phyloP scores from a whole-genome alignment of 30 jellyfish, hydroid and myxozoan genomes.

The Mastigias papua region DNA sequence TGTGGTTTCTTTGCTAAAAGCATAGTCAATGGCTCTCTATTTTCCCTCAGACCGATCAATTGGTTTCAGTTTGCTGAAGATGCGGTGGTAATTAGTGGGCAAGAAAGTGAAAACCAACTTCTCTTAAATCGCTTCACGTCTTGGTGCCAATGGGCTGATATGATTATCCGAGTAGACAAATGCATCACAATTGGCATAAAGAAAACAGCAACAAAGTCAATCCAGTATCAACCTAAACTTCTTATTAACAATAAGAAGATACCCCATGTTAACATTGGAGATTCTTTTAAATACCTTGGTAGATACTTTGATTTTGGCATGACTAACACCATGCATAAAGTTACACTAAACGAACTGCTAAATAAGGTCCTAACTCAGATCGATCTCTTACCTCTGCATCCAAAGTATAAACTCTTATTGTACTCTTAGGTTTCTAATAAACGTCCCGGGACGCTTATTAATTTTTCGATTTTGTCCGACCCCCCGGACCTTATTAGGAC shows the following conservation, averaged over 20 bases:
- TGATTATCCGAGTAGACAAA: constrained; percentile 20
- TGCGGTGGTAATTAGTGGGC: constrained; percentile 31
- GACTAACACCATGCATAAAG: not conserved
- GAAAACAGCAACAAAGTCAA: not conserved
- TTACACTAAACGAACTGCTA: not conserved
- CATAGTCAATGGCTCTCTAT: not conserved
- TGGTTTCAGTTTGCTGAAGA: constrained; percentile 47
- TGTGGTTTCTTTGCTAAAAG: not conserved
- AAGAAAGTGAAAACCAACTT: constrained; percentile 20
- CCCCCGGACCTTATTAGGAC: too few relatives aligned
- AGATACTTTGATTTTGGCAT: constrained; percentile 14
- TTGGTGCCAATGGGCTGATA: constrained; percentile 45
- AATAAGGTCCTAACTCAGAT: not conserved
- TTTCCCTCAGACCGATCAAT: not conserved
- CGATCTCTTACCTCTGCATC: constrained; percentile 21
- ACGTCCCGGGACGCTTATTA: too few relatives aligned
- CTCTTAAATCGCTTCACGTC: constrained; percentile 36
- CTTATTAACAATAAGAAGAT: not conserved
- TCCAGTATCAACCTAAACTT: constrained; percentile 15
- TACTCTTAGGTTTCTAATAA: too few relatives aligned
- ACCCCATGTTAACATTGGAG: not conserved
- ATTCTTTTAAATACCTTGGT: constrained; percentile 28
- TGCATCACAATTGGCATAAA: constrained; percentile 21
- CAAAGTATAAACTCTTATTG: constrained; percentile 1
- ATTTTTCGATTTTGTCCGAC: too few relatives aligned